These are phyloP conservation scores for Arenicola marina DNA, from an alignment of 2,888 invertebrate species.

Conservation along the genomic window DNA sequence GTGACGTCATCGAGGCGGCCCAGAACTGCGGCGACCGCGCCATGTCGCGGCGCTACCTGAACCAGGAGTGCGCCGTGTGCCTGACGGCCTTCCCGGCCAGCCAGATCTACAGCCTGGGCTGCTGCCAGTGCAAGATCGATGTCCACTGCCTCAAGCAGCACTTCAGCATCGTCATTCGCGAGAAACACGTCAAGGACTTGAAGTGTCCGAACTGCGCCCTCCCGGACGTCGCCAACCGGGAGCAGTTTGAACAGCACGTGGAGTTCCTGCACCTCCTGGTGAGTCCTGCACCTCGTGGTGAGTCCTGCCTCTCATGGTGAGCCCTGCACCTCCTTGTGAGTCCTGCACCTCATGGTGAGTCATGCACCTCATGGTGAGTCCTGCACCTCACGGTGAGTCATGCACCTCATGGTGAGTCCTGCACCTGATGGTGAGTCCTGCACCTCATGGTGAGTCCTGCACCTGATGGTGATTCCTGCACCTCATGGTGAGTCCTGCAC, in stretches of 20 bases:
- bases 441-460: no score
- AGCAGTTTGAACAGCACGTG: slow-evolving; percentile 82
- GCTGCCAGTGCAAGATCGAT: slow-evolving; percentile 67
- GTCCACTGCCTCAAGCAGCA: slow-evolving; percentile 86
- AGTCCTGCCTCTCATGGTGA: no score
- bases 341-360: no score
- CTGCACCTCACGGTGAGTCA: no score
- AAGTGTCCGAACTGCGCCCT: slow-evolving; percentile 90
- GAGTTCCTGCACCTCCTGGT: slow-evolving; percentile 83
- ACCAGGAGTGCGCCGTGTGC: slow-evolving; percentile 91
- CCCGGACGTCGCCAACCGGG: slow-evolving; percentile 76
- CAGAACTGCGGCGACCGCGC: slow-evolving; percentile 80
- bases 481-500: no score
- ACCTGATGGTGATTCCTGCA: no score
- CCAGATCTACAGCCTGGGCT: slow-evolving; percentile 89
- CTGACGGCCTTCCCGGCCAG: slow-evolving; percentile 83
- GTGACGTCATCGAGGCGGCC: slow-evolving; percentile 82
- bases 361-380: no score
- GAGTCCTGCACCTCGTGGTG: no score
- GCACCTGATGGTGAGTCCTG: no score
- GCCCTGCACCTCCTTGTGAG: no score
- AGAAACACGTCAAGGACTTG: slow-evolving; percentile 86
- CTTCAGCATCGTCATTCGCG: slow-evolving; percentile 88
- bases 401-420: no score
- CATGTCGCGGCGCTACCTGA: slow-evolving; percentile 80